These are phyloP conservation scores for Poecilia picta DNA, from an alignment of 2,797 vertebrate species.

Conservation along the genomic window DNA sequence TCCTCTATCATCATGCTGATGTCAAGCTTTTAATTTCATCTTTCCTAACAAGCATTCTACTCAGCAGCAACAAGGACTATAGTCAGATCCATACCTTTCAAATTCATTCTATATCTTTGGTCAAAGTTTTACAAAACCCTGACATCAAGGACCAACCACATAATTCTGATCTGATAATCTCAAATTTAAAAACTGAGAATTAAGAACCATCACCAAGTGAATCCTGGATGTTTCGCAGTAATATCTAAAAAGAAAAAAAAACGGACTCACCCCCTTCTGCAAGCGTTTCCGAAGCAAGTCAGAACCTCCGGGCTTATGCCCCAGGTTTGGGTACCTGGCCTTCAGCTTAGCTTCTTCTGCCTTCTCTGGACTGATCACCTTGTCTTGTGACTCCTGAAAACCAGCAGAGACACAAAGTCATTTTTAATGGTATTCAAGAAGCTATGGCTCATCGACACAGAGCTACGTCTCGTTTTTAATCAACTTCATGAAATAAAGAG, in stretches of 20 bases:
- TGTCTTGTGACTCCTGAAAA: conserved; percentile 91
- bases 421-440: not conserved
- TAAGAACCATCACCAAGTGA: not conserved
- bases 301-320: conserved; percentile 95
- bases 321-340: conserved; percentile 95
- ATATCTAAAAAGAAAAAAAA: not conserved
- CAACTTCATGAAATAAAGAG: not conserved
- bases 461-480: not conserved
- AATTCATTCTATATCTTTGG: not conserved
- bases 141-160: not conserved
- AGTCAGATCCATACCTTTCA: not conserved
- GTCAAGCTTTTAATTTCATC: too few relatives aligned
- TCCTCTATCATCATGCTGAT: too few relatives aligned
- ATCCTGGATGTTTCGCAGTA: conserved; percentile 6
- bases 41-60: too few relatives aligned
- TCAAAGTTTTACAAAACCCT: not conserved
- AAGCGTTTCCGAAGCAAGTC: conserved; percentile 97
- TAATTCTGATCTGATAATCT: not conserved
- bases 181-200: not conserved
- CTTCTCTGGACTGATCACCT: conserved; percentile 93
- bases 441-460: too few relatives aligned
- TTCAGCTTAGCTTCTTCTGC: conserved; percentile 97
- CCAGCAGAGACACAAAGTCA: conserved; percentile 1
- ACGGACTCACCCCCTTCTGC: conserved; percentile 92
- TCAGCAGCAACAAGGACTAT: too few relatives aligned